Evolutionary conservation across 2,113 vertebrate species (phyloP).

Genomic region (Protobothrops flavoviridis): DNA sequence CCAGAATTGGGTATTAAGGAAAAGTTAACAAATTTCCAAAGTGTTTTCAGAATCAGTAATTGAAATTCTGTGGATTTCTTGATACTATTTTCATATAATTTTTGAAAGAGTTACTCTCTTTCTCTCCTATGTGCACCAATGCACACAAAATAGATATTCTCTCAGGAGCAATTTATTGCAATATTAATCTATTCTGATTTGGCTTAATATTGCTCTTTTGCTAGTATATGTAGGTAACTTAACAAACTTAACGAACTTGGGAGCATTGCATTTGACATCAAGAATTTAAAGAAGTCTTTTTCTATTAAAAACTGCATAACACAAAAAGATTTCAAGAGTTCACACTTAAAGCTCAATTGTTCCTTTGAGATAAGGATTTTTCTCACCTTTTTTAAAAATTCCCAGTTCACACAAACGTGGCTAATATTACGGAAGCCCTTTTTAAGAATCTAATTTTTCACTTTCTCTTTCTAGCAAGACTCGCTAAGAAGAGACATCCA

Average conservation of each 20-base stretch:
- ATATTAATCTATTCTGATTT: background rate
- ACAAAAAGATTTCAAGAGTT: background rate
- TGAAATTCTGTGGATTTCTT: conserved; percentile 48
- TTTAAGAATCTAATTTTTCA: conserved; percentile 17
- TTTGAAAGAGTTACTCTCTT: background rate
- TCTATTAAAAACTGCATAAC: conserved; percentile 14
- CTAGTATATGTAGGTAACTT: background rate
- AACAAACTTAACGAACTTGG: conserved; percentile 3
- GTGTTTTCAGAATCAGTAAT: conserved; percentile 13
- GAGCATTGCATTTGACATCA: background rate
- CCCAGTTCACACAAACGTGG: conserved; percentile 25
- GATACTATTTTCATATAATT: conserved; percentile 29
- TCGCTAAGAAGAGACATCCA: background rate
- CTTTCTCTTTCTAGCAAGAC: conserved; percentile 10
- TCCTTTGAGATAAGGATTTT: background rate
- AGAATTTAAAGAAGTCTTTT: conserved; percentile 48
- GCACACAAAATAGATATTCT: conserved; percentile 4
- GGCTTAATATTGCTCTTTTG: background rate
- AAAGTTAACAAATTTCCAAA: conserved; percentile 3
- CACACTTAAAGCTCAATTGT: conserved; percentile 5
- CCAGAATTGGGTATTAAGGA: background rate
- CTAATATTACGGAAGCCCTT: conserved; percentile 34
- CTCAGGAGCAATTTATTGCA: background rate
- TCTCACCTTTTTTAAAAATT: conserved; percentile 12
- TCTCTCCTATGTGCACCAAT: background rate